phyloP scores from a whole-genome alignment of 2,113 vertebrate genomes.

The Cyanistes caeruleus region DNA sequence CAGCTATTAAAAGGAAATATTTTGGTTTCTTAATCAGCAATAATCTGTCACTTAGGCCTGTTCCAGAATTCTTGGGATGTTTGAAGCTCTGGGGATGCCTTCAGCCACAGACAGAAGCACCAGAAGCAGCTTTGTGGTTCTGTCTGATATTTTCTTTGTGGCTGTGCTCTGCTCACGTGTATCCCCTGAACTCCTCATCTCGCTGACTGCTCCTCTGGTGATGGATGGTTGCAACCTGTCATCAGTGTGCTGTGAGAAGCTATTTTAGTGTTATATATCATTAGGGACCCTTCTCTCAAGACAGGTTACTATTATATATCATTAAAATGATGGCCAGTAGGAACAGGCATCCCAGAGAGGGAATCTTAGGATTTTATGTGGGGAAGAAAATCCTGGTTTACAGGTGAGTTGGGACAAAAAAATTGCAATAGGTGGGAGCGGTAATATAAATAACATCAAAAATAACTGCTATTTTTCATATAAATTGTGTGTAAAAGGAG shows the following conservation, averaged over 20 bases:
- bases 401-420: neutral
- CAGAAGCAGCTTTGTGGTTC: neutral
- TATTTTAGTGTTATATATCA: constrained; percentile 37
- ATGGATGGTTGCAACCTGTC: constrained; percentile 34
- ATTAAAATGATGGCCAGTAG: constrained; percentile 36
- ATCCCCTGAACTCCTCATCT: constrained; percentile 32
- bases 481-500: neutral
- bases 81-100: neutral
- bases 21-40: neutral
- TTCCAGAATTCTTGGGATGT: neutral
- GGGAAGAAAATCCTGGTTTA: neutral
- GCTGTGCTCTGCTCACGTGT: neutral
- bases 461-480: neutral
- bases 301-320: constrained; percentile 61
- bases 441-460: neutral
- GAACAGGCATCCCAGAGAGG: constrained; percentile 22
- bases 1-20: neutral
- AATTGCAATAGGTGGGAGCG: neutral
- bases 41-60: neutral
- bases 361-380: constrained; percentile 28
- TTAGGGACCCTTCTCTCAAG: constrained; percentile 39
- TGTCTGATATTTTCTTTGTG: constrained; percentile 21
- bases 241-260: constrained; percentile 17
- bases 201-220: constrained; percentile 31
- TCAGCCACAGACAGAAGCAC: neutral